Evolutionary conservation across 2,888 invertebrate genomes (phyloP).

Genomic region (Drosophila fulvimacula): DNA sequence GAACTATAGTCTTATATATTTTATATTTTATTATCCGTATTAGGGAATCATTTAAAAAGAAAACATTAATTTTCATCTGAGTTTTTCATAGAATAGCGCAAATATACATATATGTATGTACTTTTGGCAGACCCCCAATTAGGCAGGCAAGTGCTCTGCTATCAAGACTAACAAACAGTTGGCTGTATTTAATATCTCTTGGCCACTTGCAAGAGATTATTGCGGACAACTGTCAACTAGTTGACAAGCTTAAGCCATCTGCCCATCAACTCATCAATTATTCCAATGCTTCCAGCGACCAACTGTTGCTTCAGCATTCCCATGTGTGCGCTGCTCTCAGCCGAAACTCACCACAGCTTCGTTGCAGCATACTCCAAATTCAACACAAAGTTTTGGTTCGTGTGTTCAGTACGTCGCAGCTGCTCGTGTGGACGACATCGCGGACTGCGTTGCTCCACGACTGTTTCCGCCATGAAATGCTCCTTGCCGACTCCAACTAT

Average conservation of each 20-base stretch:
- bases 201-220: slow-evolving; percentile 8
- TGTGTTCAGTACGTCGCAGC: slow-evolving; percentile 14
- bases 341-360: slow-evolving; percentile 31
- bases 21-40: no score
- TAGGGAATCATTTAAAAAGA: background rate
- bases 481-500: slow-evolving; percentile 2
- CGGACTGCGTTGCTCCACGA: background rate
- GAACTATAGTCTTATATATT: no score
- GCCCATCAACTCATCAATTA: slow-evolving; percentile 3
- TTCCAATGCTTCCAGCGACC: slow-evolving; percentile 56
- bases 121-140: no score
- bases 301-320: slow-evolving; percentile 52
- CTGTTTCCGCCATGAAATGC: background rate
- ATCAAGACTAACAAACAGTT: background rate
- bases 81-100: background rate
- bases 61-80: background rate
- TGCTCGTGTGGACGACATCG: slow-evolving; percentile 2
- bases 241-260: slow-evolving; percentile 11
- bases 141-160: background rate
- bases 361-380: slow-evolving; percentile 1
- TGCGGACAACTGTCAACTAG: slow-evolving; percentile 5
- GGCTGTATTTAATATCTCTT: background rate
- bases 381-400: slow-evolving; percentile 26
- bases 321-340: slow-evolving; percentile 4
- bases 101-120: no score